Percentiles rank a stretch among this genome's conserved stretches.
phyloP scores from a whole-genome alignment of 1,140 invertebrate species.

The Sogatella furcifera region DNA sequence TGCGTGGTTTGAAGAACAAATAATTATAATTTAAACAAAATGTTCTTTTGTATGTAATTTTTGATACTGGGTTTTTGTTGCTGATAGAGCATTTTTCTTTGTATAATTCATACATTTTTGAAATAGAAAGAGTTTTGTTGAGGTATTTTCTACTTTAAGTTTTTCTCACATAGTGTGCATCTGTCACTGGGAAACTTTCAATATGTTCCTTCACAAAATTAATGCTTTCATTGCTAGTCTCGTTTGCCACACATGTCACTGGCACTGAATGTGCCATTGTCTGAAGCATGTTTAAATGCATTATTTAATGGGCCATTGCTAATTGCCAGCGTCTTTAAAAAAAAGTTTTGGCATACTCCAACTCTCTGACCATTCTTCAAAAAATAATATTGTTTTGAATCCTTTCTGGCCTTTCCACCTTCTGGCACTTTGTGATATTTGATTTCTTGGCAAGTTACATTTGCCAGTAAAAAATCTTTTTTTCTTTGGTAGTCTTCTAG shows the following conservation, averaged over 20 bases:
- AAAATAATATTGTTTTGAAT: background rate
- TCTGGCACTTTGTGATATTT: background rate
- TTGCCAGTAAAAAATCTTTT: too few species aligned
- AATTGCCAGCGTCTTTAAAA: background rate
- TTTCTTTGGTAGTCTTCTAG: too few species aligned
- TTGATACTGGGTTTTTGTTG: background rate
- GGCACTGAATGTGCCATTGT: background rate
- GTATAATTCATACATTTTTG: slow-evolving; percentile 9
- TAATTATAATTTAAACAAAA: slow-evolving; percentile 7
- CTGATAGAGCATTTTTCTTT: background rate
- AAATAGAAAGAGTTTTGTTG: background rate
- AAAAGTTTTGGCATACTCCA: background rate
- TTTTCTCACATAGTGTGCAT: slow-evolving; percentile 6
- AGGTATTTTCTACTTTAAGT: slow-evolving; percentile 4
- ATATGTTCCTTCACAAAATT: background rate
- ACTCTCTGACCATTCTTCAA: background rate
- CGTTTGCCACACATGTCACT: background rate
- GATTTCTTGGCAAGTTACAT: background rate
- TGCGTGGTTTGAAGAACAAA: slow-evolving; percentile 4
- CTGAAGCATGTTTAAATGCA: background rate
- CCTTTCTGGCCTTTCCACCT: background rate
- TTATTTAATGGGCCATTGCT: background rate
- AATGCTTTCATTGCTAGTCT: background rate
- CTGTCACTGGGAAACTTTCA: background rate
- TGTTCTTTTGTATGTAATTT: slow-evolving; percentile 1